Conservation (phyloP, 2,888 invertebrate species). For the Acholoe squamosa region DNA sequence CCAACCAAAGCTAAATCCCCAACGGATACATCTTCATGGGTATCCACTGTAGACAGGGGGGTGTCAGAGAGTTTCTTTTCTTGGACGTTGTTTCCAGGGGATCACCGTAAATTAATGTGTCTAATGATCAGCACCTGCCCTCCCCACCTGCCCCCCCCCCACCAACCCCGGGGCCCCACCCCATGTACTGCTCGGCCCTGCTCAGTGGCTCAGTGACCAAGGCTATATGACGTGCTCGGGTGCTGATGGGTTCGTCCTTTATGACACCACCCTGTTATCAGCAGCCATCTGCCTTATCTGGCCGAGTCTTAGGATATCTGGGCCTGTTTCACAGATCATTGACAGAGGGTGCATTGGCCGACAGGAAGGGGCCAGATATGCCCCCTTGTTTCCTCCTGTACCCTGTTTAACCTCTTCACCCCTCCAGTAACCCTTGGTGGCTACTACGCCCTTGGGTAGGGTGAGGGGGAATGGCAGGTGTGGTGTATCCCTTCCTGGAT, state of each 20-base stretch:
- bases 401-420: not conserved
- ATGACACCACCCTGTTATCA: constrained; percentile 27
- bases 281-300: constrained; percentile 1
- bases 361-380: constrained; percentile 8
- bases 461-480: too few relatives aligned
- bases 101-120: too few relatives aligned
- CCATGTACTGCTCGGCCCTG: not conserved
- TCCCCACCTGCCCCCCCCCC: too few relatives aligned
- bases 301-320: not conserved
- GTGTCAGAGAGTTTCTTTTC: too few relatives aligned
- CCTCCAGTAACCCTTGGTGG: not conserved
- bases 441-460: too few relatives aligned
- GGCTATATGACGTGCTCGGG: not conserved
- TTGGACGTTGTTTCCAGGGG: too few relatives aligned
- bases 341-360: not conserved
- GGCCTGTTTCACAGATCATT: constrained; percentile 56
- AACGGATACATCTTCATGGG: too few relatives aligned
- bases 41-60: too few relatives aligned
- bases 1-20: too few relatives aligned
- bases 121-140: too few relatives aligned
- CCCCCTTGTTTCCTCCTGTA: not conserved
- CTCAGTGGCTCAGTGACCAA: not conserved
- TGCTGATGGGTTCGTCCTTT: constrained; percentile 49
- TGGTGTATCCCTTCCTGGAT: too few relatives aligned
- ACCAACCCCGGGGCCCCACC: not conserved